Evolutionary conservation across 2,888 invertebrate species (phyloP), one percentile per base, ranked within the genome.

Genomic region (Cryptus armator): DNA sequence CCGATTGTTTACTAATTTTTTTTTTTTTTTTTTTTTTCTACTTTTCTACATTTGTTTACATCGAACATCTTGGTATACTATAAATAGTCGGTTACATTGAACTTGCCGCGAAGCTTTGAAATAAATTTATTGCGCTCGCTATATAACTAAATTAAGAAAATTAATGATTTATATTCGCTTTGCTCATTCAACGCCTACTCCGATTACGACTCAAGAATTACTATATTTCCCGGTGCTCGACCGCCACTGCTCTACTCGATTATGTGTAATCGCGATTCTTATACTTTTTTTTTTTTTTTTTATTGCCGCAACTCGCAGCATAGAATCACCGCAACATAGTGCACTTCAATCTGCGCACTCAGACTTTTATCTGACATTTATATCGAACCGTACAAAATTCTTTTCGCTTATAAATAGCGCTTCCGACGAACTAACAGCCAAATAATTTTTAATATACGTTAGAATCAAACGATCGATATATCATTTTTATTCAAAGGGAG

Each of bases 161-260:
- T 66, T 70, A 19, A 66, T 70, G 53, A 32, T 12, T 67, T 62
- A 53, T 66, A 62, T 74, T 67, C 79, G 72, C 80, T 86, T 81
- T 80, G 74, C 72, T 86, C 81, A 82, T 87, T 86, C 86, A 84
- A 86, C 77, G 86, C 83, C 86, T 86, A 82, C 85, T 84, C 83
- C 82, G 74, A 80, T 81, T 81, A 78, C 77, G 81, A 68, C 32
- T 66, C 78, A 37, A 53, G 46, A 62, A 62, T 71, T 67, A 43
- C 24, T 79, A 78, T 16, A 72, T 14, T 44, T 71, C 37, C 37
- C 53, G 53, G 46, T 59, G 53, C 64, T 67, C 46, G 66, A 68
- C n/a, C 19, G 43, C 12, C 44, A 16, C 67, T 72, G 46, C 62
- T 70, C 53, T 19, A 80, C 44, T 64, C 62, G 70, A 37, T 51